A percentile compares a stretch with the other conserved stretches of the same genome.
Conservation (phyloP, 2,888 invertebrate species). For the Carterocephalus palaemon region DNA sequence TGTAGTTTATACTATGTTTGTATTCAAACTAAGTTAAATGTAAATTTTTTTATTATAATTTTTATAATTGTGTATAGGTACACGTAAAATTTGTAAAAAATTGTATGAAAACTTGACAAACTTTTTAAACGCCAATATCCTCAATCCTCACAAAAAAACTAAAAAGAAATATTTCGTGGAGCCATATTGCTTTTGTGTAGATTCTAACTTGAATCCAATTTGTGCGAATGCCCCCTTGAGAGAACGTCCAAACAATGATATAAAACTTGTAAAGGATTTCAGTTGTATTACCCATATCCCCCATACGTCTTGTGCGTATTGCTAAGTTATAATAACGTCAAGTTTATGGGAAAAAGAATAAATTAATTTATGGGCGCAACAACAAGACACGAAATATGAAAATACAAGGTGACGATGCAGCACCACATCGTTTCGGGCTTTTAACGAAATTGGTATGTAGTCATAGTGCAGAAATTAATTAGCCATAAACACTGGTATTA, state of each 20-base stretch:
- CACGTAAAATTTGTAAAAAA: not conserved
- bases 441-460: constrained; percentile 35
- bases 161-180: constrained; percentile 34
- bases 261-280: constrained; percentile 62
- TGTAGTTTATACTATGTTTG: too few species aligned
- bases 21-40: too few species aligned
- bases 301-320: too few species aligned
- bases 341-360: too few species aligned
- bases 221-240: constrained; percentile 68
- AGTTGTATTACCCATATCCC: constrained; percentile 44
- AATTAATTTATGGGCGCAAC: too few species aligned
- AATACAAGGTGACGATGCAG: constrained; percentile 1
- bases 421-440: constrained; percentile 15
- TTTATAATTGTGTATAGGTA: too few species aligned
- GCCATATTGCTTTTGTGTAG: constrained; percentile 39
- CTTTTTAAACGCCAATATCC: constrained; percentile 3
- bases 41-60: too few species aligned
- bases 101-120: constrained; percentile 4
- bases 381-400: not conserved
- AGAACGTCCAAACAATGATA: constrained; percentile 66
- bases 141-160: constrained; percentile 29
- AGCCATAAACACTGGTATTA: constrained; percentile 49
- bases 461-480: constrained; percentile 60
- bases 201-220: constrained; percentile 74
- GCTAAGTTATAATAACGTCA: too few species aligned